Percentiles rank a stretch among this genome's conserved stretches.
These are phyloP conservation scores for Typhlichthys subterraneus DNA, from an alignment of 2,797 vertebrate genomes.

Conservation along the genomic window DNA sequence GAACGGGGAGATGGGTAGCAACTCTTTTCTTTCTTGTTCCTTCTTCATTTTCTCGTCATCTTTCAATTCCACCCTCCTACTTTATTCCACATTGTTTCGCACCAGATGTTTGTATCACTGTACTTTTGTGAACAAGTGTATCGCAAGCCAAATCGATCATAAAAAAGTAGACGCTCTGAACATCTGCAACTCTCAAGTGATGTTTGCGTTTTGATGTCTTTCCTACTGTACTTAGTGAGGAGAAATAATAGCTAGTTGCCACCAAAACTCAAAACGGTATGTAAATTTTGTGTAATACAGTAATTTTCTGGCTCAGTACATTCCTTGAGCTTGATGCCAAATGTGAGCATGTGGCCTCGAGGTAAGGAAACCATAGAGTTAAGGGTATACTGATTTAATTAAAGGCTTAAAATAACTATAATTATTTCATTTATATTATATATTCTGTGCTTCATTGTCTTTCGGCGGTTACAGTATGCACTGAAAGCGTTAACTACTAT, in stretches of 20 bases:
- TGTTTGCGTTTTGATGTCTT: slow-evolving; percentile 39
- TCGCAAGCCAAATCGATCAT: slow-evolving; percentile 19
- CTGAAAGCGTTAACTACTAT: too few relatives aligned
- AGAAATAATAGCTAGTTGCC: not conserved
- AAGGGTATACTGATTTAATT: too few relatives aligned
- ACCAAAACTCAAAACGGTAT: too few relatives aligned
- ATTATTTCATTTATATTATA: too few relatives aligned
- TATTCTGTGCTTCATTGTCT: slow-evolving; percentile 4
- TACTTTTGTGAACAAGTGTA: slow-evolving; percentile 49
- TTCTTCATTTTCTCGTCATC: slow-evolving; percentile 61
- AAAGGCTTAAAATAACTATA: too few relatives aligned
- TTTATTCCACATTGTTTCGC: slow-evolving; percentile 50
- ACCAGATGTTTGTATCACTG: slow-evolving; percentile 40
- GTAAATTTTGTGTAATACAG: too few relatives aligned
- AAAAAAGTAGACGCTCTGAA: slow-evolving; percentile 39
- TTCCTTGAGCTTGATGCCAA: too few relatives aligned
- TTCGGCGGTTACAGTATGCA: not conserved
- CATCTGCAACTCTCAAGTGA: slow-evolving; percentile 42
- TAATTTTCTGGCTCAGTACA: too few relatives aligned
- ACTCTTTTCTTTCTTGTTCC: slow-evolving; percentile 43
- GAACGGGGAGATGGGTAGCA: slow-evolving; percentile 35
- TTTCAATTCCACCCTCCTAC: slow-evolving; percentile 54
- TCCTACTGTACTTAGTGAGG: slow-evolving; percentile 47
- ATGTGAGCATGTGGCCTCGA: too few relatives aligned
- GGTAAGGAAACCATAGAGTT: too few relatives aligned